Base-by-base conservation (phyloP, 2,888 invertebrate species). In the Oeneis ivallda region DNA sequence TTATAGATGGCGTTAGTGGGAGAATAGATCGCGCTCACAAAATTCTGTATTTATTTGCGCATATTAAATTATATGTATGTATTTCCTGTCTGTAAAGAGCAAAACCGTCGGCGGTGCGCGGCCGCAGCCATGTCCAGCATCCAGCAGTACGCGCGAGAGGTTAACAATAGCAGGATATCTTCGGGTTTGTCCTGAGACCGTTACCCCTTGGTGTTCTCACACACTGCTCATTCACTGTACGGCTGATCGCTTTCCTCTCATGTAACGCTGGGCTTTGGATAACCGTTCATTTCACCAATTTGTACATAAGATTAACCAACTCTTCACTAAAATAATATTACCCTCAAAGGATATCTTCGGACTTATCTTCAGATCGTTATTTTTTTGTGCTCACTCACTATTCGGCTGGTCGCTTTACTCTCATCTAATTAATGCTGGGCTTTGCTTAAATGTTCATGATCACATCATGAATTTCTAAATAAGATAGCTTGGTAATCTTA, bases 121-220 rank as follows among this genome's bases (percentile, higher is more conserved):
- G 93, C 92, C 75, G 92, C 93, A 65, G 94, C 94, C 75, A 90
- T 93, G 78, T 83, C 87, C 47, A 88, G 94, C 94, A 94, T 94
- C 85, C 94, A 94, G 88, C 91, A 91, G 81, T 94, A 94, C 92
- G 92, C 93, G 85, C 93, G 93, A 82, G 92, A 92, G 79, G 93
- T 94, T 70, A 75, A 82, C 82, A 52, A 65, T 66, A 68, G 74
- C 10, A 64, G 47, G 52, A 62, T 65, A 67, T 66, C 66, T 19
- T 66, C 66, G 53, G 66, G 66, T 66, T 15, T 58, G 59, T 62
- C 39, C 11, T 39, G 45, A 17, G 47, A 47, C 39, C 64, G 52
- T 45, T 53, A 43, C 61, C 41, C 43, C 32, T 43, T 43, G 9
- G 15, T 45, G 49, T 10, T 26, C 1, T 54, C 54, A 54, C 54